phyloP scores from a whole-genome alignment of 2,888 invertebrate genomes.

The Ennomos quercinarius region DNA sequence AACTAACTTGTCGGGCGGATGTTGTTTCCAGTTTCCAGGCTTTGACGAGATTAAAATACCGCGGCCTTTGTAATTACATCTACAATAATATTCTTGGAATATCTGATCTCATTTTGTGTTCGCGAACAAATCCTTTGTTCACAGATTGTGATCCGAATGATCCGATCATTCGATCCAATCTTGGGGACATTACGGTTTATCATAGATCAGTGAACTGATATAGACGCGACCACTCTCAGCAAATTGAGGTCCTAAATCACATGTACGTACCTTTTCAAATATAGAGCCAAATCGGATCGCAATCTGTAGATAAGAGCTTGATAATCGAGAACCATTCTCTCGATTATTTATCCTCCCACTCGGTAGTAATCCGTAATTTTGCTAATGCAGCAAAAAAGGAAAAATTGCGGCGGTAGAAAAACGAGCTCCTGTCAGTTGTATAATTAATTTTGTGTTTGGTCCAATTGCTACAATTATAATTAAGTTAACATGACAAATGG shows the following conservation, averaged over 20 bases:
- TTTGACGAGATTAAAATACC: slow-evolving; percentile 63
- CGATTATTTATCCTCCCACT: slow-evolving; percentile 27
- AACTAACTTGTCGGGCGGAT: slow-evolving; percentile 64
- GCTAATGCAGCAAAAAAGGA: slow-evolving; percentile 39
- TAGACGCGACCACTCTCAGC: slow-evolving; percentile 26
- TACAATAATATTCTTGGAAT: slow-evolving; percentile 21
- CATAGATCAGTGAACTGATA: slow-evolving; percentile 30
- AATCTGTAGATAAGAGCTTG: slow-evolving; percentile 30
- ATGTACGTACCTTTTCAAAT: slow-evolving; percentile 29
- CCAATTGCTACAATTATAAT: slow-evolving; percentile 33
- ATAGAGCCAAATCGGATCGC: slow-evolving; percentile 24
- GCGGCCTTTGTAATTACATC: slow-evolving; percentile 58
- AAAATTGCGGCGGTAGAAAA: slow-evolving; percentile 18
- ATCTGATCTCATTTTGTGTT: slow-evolving; percentile 23
- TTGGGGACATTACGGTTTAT: slow-evolving; percentile 24
- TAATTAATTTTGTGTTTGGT: slow-evolving; percentile 32
- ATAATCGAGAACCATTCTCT: slow-evolving; percentile 28
- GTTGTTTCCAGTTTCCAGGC: slow-evolving; percentile 60
- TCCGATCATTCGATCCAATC: slow-evolving; percentile 21
- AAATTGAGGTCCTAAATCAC: slow-evolving; percentile 33
- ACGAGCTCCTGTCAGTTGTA: slow-evolving; percentile 26
- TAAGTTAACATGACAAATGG: slow-evolving; percentile 32
- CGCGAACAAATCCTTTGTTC: slow-evolving; percentile 31
- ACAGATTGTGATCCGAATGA: slow-evolving; percentile 20
- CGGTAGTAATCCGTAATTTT: slow-evolving; percentile 38